These are phyloP conservation scores for Sweltsa coloradensis DNA, from an alignment of 1,140 invertebrate genomes.

Conservation along the genomic window DNA sequence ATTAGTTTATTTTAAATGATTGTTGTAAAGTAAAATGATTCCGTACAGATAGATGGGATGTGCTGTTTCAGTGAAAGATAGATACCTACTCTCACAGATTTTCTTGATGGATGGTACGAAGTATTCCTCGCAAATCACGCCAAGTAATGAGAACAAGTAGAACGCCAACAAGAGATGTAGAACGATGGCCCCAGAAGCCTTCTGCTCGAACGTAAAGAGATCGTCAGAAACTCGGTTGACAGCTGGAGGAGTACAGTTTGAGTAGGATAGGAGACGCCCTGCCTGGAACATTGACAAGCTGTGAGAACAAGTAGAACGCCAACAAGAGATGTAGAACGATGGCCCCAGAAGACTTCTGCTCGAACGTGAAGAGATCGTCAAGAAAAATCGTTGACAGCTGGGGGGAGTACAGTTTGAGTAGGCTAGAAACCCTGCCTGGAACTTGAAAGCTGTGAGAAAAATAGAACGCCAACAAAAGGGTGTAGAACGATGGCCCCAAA, in stretches of 20 bases:
- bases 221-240: conserved; percentile 41
- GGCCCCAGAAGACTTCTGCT: conserved; percentile 32
- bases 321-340: conserved; percentile 39
- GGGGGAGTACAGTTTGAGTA: no score
- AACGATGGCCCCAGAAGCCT: conserved; percentile 34
- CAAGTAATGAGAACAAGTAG: conserved; percentile 42
- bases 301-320: conserved; percentile 40
- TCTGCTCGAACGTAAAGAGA: conserved; percentile 32
- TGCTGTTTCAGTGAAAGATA: not conserved
- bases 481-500: conserved; percentile 39
- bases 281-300: conserved; percentile 42
- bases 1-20: no score
- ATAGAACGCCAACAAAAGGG: conserved; percentile 40
- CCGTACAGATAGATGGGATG: no score
- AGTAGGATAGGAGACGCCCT: no score
- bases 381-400: no score
- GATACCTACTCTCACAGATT: conserved; percentile 39
- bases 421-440: no score
- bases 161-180: conserved; percentile 40
- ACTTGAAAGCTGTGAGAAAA: no score
- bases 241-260: conserved; percentile 34
- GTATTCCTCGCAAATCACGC: conserved; percentile 43
- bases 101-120: conserved; percentile 46
- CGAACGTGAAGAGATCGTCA: conserved; percentile 35
- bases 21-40: no score